Percentiles rank a stretch among this genome's conserved stretches.
Conservation (phyloP, 2,797 vertebrate species). For the Dromococcyx pavoninus region DNA sequence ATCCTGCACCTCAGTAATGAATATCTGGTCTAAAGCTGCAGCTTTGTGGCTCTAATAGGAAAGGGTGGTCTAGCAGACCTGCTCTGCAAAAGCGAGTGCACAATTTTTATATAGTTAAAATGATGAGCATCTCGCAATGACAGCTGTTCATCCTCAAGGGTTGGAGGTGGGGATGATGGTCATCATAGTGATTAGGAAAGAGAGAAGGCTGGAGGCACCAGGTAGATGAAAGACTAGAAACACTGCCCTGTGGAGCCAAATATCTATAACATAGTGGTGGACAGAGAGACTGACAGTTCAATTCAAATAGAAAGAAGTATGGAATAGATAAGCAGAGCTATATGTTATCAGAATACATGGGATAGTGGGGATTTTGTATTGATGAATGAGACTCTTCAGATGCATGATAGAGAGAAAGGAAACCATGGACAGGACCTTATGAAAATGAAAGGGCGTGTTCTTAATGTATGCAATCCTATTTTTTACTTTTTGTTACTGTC, state of each 20-base stretch:
- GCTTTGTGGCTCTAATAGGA: background rate
- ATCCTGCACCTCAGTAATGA: background rate
- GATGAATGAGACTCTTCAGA: background rate
- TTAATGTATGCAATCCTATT: background rate
- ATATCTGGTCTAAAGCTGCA: background rate
- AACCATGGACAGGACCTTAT: background rate
- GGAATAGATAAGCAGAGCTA: background rate
- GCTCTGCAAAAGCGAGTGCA: background rate
- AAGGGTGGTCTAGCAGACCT: background rate
- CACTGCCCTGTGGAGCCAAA: background rate
- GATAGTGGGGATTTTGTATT: background rate
- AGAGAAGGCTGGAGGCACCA: background rate
- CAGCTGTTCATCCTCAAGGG: background rate
- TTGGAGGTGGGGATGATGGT: background rate
- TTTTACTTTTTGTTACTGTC: too few species aligned
- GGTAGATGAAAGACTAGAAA: background rate
- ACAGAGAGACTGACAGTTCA: background rate
- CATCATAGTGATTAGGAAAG: background rate
- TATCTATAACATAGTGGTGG: background rate
- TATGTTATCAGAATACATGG: background rate
- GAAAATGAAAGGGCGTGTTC: background rate
- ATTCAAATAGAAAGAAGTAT: background rate
- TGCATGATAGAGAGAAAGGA: background rate
- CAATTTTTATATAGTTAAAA: background rate
- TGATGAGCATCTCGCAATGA: background rate